These are phyloP conservation scores for Epistrophe grossulariae DNA, from an alignment of 2,888 invertebrate species.

Conservation along the genomic window DNA sequence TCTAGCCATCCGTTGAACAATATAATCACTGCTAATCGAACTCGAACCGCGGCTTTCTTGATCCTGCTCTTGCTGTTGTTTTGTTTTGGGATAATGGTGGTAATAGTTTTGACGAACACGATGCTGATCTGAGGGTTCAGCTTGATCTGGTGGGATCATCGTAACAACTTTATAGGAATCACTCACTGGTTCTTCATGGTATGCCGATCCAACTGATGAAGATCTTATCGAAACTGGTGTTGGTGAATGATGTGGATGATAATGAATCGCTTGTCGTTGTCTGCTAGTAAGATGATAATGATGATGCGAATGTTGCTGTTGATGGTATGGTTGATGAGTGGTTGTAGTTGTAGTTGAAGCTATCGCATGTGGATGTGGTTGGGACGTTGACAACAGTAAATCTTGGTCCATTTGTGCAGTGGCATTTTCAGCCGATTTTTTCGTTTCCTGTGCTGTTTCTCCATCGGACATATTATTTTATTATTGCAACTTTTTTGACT, in stretches of 20 bases:
- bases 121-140: constrained; percentile 20
- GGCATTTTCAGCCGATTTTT: constrained; percentile 57
- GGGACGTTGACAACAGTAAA: not conserved
- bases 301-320: constrained; percentile 21
- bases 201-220: constrained; percentile 27
- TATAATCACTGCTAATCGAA: not conserved
- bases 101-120: constrained; percentile 12
- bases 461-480: constrained; percentile 65
- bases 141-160: constrained; percentile 9
- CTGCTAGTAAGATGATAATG: constrained; percentile 26
- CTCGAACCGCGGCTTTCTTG: not conserved
- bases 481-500: not conserved
- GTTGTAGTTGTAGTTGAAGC: not conserved
- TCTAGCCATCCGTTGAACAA: not conserved
- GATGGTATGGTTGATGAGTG: constrained; percentile 8
- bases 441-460: constrained; percentile 63
- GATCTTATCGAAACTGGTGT: constrained; percentile 11
- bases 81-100: constrained; percentile 12
- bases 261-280: constrained; percentile 30
- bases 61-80: constrained; percentile 8
- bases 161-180: constrained; percentile 21
- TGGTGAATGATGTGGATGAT: constrained; percentile 40
- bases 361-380: constrained; percentile 1
- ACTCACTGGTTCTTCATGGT: constrained; percentile 18
- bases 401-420: constrained; percentile 11